Evolutionary conservation across 2,888 invertebrate genomes (phyloP).

Genomic region (Melitaea athalia): DNA sequence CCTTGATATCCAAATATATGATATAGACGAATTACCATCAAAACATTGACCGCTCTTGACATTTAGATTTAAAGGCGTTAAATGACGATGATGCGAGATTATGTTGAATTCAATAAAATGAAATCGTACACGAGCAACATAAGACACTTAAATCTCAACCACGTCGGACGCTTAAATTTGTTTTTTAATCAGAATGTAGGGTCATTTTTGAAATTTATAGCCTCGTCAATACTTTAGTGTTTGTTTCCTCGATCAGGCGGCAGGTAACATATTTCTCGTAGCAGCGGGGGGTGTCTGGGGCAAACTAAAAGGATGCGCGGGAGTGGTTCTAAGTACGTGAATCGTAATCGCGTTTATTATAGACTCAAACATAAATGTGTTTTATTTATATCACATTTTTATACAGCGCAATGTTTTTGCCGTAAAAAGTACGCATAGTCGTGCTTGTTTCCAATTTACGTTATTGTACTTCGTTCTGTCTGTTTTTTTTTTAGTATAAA

Average conservation of each 20-base stretch:
- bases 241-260: constrained; percentile 67
- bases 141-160: constrained; percentile 45
- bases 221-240: constrained; percentile 69
- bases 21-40: constrained; percentile 12
- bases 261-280: constrained; percentile 72
- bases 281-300: constrained; percentile 72
- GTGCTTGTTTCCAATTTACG: too few species aligned
- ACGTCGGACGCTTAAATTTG: constrained; percentile 59
- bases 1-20: not conserved
- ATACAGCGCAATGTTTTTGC: not conserved
- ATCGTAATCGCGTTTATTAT: constrained; percentile 29
- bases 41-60: constrained; percentile 28
- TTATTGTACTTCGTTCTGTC: too few species aligned
- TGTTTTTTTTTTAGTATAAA: too few species aligned
- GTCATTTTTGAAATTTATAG: constrained; percentile 72
- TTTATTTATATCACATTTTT: not conserved
- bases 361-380: constrained; percentile 8
- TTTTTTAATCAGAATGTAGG: constrained; percentile 71
- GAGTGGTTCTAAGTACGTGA: constrained; percentile 47
- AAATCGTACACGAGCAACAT: constrained; percentile 47
- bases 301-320: constrained; percentile 56
- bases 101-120: constrained; percentile 37
- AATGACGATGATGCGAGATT: constrained; percentile 27
- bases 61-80: constrained; percentile 33
- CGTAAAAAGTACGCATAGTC: too few species aligned